Evolutionary conservation across 2,797 vertebrate species (phyloP).

Genomic region (Poecilia picta): DNA sequence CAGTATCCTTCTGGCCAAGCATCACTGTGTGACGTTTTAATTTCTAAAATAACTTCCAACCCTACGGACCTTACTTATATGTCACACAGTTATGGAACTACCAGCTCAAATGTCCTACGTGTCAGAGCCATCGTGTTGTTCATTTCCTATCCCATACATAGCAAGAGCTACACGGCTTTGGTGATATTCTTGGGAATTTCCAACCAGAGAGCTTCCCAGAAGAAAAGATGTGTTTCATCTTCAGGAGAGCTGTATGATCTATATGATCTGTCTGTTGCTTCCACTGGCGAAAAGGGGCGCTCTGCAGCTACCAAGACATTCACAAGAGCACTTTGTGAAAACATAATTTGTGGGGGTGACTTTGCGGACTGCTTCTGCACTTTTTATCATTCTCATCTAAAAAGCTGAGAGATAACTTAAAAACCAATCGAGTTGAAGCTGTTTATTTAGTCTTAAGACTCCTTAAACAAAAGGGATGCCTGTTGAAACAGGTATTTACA

Average conservation of each 20-base stretch:
- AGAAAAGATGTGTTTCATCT: slow-evolving; percentile 49
- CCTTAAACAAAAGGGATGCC: slow-evolving; percentile 66
- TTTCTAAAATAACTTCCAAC: slow-evolving; percentile 11
- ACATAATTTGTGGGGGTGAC: slow-evolving; percentile 66
- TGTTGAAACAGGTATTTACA: slow-evolving; percentile 71
- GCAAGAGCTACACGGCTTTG: slow-evolving; percentile 26
- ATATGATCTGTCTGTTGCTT: slow-evolving; percentile 30
- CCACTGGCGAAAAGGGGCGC: slow-evolving; percentile 28
- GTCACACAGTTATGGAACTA: slow-evolving; percentile 21
- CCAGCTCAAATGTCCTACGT: slow-evolving; percentile 25
- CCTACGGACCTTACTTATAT: slow-evolving; percentile 11
- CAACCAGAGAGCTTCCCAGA: slow-evolving; percentile 52
- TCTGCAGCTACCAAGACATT: slow-evolving; percentile 40
- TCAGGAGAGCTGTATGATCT: slow-evolving; percentile 33
- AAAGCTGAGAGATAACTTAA: slow-evolving; percentile 51
- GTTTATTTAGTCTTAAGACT: slow-evolving; percentile 73
- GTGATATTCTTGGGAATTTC: slow-evolving; percentile 58
- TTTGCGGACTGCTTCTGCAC: slow-evolving; percentile 70
- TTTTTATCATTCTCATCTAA: slow-evolving; percentile 74
- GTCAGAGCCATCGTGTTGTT: slow-evolving; percentile 6
- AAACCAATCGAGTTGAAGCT: slow-evolving; percentile 60
- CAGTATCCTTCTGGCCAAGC: slow-evolving; percentile 3
- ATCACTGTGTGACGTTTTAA: slow-evolving; percentile 19
- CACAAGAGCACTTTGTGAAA: slow-evolving; percentile 66
- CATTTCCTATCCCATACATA: slow-evolving; percentile 27